phyloP scores from a whole-genome alignment of 2,797 vertebrate species.

The Mus spretus region DNA sequence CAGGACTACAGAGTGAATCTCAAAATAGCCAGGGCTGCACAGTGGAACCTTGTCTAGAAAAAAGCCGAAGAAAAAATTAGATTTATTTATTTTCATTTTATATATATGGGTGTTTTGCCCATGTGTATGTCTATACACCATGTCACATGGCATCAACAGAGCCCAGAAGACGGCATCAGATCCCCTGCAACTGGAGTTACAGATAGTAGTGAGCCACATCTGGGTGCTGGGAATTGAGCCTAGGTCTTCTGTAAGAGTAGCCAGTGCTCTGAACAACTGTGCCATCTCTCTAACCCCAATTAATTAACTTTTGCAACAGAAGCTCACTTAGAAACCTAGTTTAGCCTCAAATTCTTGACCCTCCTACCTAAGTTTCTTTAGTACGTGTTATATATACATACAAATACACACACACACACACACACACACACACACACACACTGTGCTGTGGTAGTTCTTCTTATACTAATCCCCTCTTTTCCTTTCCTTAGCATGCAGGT shows the following conservation, averaged over 20 bases:
- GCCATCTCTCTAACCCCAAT: not conserved
- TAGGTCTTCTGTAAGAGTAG: not conserved
- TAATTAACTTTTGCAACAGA: not conserved
- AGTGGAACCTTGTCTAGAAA: not conserved
- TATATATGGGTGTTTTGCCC: not conserved
- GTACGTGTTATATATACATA: not conserved
- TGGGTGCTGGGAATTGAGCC: not conserved
- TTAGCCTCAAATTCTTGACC: not conserved
- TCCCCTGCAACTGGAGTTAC: not conserved
- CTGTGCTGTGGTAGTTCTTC: conserved; percentile 35
- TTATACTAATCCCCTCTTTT: not conserved
- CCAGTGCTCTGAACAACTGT: not conserved
- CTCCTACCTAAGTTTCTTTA: not conserved
- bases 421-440: not conserved
- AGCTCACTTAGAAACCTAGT: not conserved
- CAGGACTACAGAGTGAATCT: not conserved
- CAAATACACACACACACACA: not conserved
- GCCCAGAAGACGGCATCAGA: not conserved
- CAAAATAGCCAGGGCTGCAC: not conserved
- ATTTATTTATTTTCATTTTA: not conserved
- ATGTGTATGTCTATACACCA: not conserved
- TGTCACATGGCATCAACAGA: not conserved
- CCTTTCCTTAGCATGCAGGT: not conserved
- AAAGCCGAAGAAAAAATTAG: not conserved
- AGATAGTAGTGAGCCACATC: not conserved